phyloP scores from a whole-genome alignment of 2,888 invertebrate genomes.

The Lathronympha strigana region DNA sequence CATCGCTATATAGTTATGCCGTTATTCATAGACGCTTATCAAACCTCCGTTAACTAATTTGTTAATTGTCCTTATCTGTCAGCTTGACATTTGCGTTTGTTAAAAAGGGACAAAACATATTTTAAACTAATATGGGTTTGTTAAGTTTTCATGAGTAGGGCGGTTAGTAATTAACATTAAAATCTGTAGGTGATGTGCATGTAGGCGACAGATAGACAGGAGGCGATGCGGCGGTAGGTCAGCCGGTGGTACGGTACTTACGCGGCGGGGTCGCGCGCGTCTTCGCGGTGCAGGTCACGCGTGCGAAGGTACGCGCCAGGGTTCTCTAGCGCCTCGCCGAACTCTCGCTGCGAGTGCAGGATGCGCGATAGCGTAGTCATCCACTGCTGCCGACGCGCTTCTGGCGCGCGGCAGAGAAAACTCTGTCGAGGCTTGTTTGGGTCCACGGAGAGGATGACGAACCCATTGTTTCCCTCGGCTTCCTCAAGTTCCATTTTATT shows the following conservation, averaged over 20 bases:
- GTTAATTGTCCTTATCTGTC: too few species aligned
- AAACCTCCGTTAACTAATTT: too few species aligned
- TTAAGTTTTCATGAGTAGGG: too few species aligned
- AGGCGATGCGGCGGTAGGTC: slow-evolving; percentile 20
- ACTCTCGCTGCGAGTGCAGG: slow-evolving; percentile 96
- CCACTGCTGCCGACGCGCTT: slow-evolving; percentile 93
- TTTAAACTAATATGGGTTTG: too few species aligned
- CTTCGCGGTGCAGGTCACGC: slow-evolving; percentile 65
- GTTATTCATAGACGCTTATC: too few species aligned
- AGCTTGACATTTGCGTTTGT: too few species aligned
- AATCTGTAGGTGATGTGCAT: not conserved
- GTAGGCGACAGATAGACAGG: slow-evolving; percentile 2
- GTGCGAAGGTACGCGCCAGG: slow-evolving; percentile 86
- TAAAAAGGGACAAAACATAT: too few species aligned
- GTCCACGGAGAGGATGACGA: slow-evolving; percentile 88
- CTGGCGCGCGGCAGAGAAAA: slow-evolving; percentile 91
- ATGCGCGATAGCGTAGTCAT: slow-evolving; percentile 92
- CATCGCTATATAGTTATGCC: not conserved
- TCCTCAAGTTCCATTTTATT: slow-evolving; percentile 96
- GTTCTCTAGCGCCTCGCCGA: slow-evolving; percentile 97
- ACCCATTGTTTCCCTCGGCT: slow-evolving; percentile 64
- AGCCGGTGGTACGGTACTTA: slow-evolving; percentile 58
- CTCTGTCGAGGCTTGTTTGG: slow-evolving; percentile 89
- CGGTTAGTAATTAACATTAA: too few species aligned
- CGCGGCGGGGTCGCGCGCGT: slow-evolving; percentile 64